phyloP scores from a whole-genome alignment of 2,888 invertebrate genomes.

The Spilarctia lutea region DNA sequence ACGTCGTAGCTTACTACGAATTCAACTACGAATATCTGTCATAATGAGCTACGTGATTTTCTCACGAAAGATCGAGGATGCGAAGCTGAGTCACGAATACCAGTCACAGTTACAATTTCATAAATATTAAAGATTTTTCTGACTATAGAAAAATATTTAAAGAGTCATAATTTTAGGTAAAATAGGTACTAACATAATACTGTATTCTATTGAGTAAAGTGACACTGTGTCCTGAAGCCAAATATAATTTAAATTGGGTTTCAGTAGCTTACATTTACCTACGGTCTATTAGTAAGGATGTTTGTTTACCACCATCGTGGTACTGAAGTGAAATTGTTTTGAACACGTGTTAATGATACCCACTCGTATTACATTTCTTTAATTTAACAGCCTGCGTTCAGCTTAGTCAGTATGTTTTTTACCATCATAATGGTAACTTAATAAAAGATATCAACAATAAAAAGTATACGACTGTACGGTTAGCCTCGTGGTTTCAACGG shows the following conservation, averaged over 20 bases:
- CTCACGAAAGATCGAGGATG: background rate
- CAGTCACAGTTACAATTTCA: background rate
- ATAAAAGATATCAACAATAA: no score
- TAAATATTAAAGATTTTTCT: background rate
- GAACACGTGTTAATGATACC: no score
- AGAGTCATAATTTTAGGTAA: background rate
- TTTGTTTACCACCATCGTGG: background rate
- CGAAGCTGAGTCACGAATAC: background rate
- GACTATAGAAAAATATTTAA: background rate
- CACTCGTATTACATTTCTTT: no score
- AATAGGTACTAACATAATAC: background rate
- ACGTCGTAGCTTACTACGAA: background rate
- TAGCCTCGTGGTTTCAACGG: no score
- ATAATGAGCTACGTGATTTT: conserved; percentile 1
- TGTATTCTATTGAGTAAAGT: no score
- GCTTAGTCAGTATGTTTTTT: no score
- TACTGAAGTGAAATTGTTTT: background rate
- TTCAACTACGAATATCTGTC: background rate
- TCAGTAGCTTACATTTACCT: background rate
- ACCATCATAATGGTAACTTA: no score
- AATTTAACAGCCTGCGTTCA: no score
- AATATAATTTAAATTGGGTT: background rate
- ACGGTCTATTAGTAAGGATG: background rate
- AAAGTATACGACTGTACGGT: no score
- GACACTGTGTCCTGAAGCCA: background rate